These are phyloP conservation scores for Nothocercus julius DNA, from an alignment of 2,113 vertebrate species.

Conservation along the genomic window DNA sequence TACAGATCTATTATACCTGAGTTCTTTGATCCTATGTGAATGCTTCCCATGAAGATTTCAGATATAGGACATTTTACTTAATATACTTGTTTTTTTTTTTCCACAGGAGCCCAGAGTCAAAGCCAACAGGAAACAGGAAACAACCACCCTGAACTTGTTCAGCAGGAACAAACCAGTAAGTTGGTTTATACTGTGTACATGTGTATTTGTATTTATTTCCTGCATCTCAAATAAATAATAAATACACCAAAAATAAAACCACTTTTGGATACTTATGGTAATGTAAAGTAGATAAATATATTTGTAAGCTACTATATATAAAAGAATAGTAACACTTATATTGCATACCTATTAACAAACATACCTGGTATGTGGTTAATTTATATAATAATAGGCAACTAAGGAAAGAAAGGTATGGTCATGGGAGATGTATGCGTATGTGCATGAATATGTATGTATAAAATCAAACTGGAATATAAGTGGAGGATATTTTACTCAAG, in stretches of 20 bases:
- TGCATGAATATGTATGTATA: background rate
- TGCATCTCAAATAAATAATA: background rate
- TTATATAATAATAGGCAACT: background rate
- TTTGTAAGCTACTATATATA: background rate
- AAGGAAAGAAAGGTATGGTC: background rate
- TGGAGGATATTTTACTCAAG: background rate
- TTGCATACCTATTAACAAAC: background rate
- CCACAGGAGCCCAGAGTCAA: slow-evolving; percentile 3
- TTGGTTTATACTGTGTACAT: background rate
- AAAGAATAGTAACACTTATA: background rate
- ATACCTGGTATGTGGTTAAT: background rate
- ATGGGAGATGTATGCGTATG: background rate
- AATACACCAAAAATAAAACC: background rate
- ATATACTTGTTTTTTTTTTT: background rate
- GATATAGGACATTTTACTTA: background rate
- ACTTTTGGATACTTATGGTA: background rate
- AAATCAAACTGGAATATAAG: background rate
- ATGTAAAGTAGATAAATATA: background rate
- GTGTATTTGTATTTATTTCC: background rate
- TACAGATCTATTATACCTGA: background rate
- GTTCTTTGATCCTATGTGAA: background rate
- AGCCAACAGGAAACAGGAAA: background rate
- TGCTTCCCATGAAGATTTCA: background rate
- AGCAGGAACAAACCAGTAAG: background rate
- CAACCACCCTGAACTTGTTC: background rate